phyloP scores from a whole-genome alignment of 64 coral and sea anemone genomes.

The Catalaphyllia jardinei region DNA sequence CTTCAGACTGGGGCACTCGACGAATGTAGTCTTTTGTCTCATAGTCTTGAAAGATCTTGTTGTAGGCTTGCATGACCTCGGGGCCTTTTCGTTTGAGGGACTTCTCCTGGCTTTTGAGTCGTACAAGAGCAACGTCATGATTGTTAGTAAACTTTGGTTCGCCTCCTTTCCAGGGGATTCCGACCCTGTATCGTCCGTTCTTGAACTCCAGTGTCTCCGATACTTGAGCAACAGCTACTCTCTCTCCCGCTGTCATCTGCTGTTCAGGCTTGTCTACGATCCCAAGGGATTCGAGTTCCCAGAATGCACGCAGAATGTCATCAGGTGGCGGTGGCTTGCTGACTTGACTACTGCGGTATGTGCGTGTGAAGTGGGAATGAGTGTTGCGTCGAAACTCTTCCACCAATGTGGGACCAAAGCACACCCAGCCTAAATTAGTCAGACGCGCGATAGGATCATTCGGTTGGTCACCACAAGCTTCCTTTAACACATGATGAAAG shows the following conservation, averaged over 20 bases:
- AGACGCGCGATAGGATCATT: conserved; percentile 15
- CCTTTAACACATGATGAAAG: too few species aligned
- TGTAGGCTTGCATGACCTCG: neutral
- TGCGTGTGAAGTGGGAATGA: too few species aligned
- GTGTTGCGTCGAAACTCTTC: too few species aligned
- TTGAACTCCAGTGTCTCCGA: neutral
- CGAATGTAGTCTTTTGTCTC: conserved; percentile 40
- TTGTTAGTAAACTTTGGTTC: conserved; percentile 46
- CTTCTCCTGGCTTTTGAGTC: conserved; percentile 3
- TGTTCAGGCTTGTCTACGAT: conserved; percentile 40
- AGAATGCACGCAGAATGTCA: conserved; percentile 19
- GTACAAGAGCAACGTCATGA: conserved; percentile 24
- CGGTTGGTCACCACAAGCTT: too few species aligned
- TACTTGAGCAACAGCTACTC: neutral
- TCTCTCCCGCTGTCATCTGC: conserved; percentile 3
- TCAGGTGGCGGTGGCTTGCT: too few species aligned
- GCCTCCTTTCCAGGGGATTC: too few species aligned
- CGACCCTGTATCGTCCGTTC: conserved; percentile 39
- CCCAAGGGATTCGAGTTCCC: conserved; percentile 49
- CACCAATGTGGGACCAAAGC: conserved; percentile 53
- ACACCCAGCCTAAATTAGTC: conserved; percentile 30
- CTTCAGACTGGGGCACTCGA: neutral
- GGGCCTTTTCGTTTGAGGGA: neutral
- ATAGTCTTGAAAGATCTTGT: too few species aligned
- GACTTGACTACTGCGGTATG: too few species aligned